Evolutionary conservation across 1,140 invertebrate genomes (phyloP), one percentile per base, ranked within the genome.

Genomic region (Lordiphosa collinella): DNA sequence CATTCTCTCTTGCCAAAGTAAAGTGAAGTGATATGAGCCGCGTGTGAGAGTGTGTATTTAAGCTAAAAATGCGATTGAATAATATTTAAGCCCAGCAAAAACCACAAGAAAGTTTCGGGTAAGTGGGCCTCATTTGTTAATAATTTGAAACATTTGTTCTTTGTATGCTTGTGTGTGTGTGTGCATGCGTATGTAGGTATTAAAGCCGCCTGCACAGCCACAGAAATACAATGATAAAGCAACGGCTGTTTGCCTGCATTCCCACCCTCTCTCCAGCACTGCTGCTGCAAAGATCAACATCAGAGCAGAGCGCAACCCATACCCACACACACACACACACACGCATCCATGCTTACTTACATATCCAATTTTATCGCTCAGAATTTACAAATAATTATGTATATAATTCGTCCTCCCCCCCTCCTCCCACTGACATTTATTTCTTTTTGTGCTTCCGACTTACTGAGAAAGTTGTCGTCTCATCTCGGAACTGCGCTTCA

Each of bases 191-290:
- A 31, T 40, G 18, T 18, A 18, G 18, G 18, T 18, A 18, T 18
- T 18, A 18, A 18, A 18, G 14, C 14, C 36, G 5, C 12, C 36
- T 37, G 14, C 14, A 16, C 44, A 36, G 1, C 4, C 43, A 32
- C 11, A 54, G 41, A 16, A 16, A 16, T 16, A 29, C 31, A 63
- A 64, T 48, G 40, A 50, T 67, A 38, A 67, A 57, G 63, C 41
- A 67, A 67, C 63, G 55, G 54, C 63, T 68, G 64, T 52, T 67
- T 36, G 44, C 25, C 46, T 18, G 54, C 62, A 67, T 59, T 59
- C 46, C 43, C 60, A 57, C 63, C 50, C 62, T 47, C 59, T 18
- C 22, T 29, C 5, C 8, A 13, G 7, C 12, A 13, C 14, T 14
- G 36, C 22, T 43, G 16, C 14, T 43, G 22, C 40, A 43, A 41